A percentile compares a stretch with the other conserved stretches of the same genome.
Evolutionary conservation across 2,113 vertebrate genomes (phyloP).

Genomic region (Gnathonemus longibarbis): DNA sequence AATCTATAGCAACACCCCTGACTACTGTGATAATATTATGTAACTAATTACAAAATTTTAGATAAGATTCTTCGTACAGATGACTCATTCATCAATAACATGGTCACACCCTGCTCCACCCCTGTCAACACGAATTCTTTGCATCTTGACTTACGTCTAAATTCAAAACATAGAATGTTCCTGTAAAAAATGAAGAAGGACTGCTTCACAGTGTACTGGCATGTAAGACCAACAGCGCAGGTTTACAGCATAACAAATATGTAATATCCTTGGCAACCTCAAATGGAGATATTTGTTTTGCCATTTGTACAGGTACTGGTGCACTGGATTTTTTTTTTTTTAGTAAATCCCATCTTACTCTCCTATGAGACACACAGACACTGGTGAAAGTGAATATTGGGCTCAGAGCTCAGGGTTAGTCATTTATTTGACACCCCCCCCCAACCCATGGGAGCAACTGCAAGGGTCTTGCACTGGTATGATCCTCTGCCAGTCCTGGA

Average conservation of each 20-base stretch:
- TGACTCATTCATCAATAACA: too few relatives aligned
- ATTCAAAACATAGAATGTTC: too few relatives aligned
- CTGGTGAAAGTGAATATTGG: background rate
- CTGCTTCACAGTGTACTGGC: background rate
- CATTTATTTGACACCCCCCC: background rate
- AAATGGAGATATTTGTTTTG: background rate
- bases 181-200: constrained; percentile 33
- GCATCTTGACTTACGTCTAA: too few relatives aligned
- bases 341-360: background rate
- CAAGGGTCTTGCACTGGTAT: background rate
- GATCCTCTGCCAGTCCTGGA: background rate
- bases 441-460: background rate
- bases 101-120: too few relatives aligned
- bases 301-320: background rate
- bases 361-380: background rate
- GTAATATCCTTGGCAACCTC: background rate
- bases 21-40: too few relatives aligned
- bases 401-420: background rate
- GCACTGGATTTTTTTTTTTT: background rate
- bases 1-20: too few relatives aligned
- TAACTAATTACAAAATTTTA: too few relatives aligned
- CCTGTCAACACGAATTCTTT: too few relatives aligned
- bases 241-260: background rate
- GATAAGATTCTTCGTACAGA: too few relatives aligned
- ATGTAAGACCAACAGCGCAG: background rate